Percentiles rank a stretch among this genome's conserved stretches.
Evolutionary conservation across 2,113 vertebrate genomes (phyloP).

Genomic region (Thunnus maccoyii): DNA sequence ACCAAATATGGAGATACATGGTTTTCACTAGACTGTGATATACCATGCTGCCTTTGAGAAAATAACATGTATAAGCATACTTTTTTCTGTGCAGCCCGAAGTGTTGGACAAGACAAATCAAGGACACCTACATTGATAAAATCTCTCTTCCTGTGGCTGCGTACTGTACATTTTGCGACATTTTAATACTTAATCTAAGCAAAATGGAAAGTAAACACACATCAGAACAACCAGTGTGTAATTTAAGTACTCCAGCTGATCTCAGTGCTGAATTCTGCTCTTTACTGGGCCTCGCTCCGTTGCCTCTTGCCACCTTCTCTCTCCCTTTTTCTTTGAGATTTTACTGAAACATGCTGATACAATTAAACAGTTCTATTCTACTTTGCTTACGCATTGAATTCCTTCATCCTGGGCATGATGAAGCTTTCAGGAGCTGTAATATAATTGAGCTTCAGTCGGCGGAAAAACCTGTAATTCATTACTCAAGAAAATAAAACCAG

Average conservation of each 20-base stretch:
- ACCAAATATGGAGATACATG: neutral
- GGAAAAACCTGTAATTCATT: conserved; percentile 83
- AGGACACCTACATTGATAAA: neutral
- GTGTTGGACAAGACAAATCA: neutral
- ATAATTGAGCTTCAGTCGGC: conserved; percentile 77
- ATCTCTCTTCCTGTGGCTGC: neutral
- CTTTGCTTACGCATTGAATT: conserved; percentile 81
- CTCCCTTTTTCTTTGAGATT: conserved; percentile 1
- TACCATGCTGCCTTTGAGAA: too few relatives aligned
- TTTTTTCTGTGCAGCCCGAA: neutral
- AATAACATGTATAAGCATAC: too few relatives aligned
- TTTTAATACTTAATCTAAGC: neutral
- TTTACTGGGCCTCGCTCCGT: neutral
- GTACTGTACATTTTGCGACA: neutral
- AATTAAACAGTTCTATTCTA: conserved; percentile 80
- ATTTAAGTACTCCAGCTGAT: conserved; percentile 5
- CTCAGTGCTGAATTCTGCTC: conserved; percentile 5
- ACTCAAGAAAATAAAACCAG: conserved; percentile 79
- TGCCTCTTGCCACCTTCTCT: conserved; percentile 14
- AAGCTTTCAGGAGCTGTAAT: conserved; percentile 81
- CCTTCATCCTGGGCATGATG: conserved; percentile 77
- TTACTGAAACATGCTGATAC: conserved; percentile 75
- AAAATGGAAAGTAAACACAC: neutral
- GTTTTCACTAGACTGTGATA: too few relatives aligned
- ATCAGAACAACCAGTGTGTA: neutral